Conservation (phyloP, 2,113 vertebrate species). For the Campylomormyrus numenius region DNA sequence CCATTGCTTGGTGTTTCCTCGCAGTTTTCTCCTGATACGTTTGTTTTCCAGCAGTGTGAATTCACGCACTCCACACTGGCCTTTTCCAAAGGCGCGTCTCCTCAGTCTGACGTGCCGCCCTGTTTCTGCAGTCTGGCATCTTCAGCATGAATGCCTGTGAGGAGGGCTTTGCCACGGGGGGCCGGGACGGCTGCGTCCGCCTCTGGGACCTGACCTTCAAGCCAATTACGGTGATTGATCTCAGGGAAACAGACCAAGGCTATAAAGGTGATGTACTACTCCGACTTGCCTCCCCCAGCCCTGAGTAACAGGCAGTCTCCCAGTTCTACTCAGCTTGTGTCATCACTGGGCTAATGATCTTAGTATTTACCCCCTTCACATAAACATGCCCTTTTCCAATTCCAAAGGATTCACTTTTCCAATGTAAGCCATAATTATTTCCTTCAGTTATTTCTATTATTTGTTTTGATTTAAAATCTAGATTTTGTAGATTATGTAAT, state of each 20-base stretch:
- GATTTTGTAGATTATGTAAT: background rate
- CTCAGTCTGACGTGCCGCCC: conserved; percentile 44
- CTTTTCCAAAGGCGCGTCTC: conserved; percentile 22
- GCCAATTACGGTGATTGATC: conserved; percentile 99
- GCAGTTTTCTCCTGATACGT: conserved; percentile 14
- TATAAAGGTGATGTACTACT: conserved; percentile 83
- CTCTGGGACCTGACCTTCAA: conserved; percentile 99
- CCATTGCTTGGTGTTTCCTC: background rate
- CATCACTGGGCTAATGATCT: background rate
- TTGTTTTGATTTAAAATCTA: background rate
- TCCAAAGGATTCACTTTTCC: background rate
- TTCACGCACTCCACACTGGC: background rate
- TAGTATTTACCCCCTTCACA: background rate
- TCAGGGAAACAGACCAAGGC: conserved; percentile 99
- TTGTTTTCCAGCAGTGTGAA: conserved; percentile 25
- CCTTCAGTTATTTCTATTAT: background rate
- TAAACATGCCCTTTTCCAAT: background rate
- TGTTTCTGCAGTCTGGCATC: conserved; percentile 83
- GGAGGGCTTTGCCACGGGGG: conserved; percentile 96
- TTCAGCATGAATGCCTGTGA: conserved; percentile 99
- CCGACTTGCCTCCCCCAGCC: background rate
- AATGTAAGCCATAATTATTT: background rate
- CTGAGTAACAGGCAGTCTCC: background rate
- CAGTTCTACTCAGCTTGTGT: background rate
- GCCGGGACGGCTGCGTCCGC: conserved; percentile 91